These are phyloP conservation scores for Phylloscopus collybita DNA, from an alignment of 2,797 vertebrate species.

Conservation along the genomic window DNA sequence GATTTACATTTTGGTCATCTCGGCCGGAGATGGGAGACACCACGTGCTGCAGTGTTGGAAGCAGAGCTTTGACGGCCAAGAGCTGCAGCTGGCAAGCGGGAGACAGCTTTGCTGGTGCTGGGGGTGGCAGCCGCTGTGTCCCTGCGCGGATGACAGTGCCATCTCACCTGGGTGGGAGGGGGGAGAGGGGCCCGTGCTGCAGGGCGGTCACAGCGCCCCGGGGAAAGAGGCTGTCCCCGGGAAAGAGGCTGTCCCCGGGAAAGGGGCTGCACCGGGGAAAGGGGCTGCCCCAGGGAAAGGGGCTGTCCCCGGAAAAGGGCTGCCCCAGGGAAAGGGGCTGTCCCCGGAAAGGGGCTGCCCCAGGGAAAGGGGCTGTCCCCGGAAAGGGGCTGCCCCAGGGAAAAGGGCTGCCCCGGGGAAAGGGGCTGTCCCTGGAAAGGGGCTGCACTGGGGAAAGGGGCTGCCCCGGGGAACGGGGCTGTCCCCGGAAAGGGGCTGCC, in stretches of 20 bases:
- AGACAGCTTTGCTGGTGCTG: fast-evolving
- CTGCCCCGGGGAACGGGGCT: too few relatives aligned
- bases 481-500: too few relatives aligned
- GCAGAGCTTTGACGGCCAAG: not conserved
- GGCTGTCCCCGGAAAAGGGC: too few relatives aligned
- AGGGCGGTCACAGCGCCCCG: fast-evolving
- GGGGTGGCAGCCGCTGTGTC: fast-evolving
- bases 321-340: not conserved
- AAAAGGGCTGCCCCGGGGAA: too few relatives aligned
- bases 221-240: too few relatives aligned
- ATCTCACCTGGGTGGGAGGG: fast-evolving
- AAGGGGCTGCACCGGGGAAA: too few relatives aligned
- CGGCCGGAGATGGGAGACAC: not conserved
- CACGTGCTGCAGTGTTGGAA: fast-evolving
- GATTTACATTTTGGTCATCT: not conserved
- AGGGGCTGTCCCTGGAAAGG: too few relatives aligned
- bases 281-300: too few relatives aligned
- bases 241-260: too few relatives aligned
- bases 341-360: too few relatives aligned
- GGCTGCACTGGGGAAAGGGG: too few relatives aligned
- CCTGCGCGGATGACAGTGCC: fast-evolving
- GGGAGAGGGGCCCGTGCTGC: fast-evolving
- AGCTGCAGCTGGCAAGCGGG: not conserved
- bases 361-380: too few relatives aligned
- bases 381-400: fast-evolving